phyloP scores from a whole-genome alignment of 2,113 vertebrate genomes.

The Camelus bactrianus region DNA sequence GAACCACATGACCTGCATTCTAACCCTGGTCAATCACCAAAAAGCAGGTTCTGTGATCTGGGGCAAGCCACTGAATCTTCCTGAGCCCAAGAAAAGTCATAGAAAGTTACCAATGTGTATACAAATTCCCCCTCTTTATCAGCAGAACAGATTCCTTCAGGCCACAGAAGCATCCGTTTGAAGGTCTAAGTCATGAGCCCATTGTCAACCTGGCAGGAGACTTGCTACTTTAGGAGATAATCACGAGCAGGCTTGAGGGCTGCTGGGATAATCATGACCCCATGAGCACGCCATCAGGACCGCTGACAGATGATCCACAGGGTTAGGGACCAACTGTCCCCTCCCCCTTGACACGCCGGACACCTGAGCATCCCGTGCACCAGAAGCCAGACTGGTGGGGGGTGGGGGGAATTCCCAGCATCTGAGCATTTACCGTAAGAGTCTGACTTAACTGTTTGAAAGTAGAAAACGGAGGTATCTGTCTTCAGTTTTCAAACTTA shows the following conservation, averaged over 20 bases:
- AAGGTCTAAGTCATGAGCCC: neutral
- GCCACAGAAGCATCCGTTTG: neutral
- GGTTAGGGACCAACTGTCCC: neutral
- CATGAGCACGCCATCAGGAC: neutral
- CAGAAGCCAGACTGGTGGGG: neutral
- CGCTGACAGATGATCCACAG: neutral
- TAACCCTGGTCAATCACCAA: neutral
- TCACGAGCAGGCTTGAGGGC: neutral
- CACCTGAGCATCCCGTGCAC: neutral
- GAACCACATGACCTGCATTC: neutral
- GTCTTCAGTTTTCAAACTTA: conserved; percentile 1
- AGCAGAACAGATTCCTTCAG: neutral
- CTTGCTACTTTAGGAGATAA: neutral
- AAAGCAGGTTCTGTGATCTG: neutral
- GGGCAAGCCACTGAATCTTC: neutral
- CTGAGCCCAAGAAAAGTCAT: neutral
- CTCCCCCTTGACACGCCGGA: neutral
- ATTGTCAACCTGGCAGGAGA: neutral
- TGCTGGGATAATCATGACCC: neutral
- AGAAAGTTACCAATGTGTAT: neutral
- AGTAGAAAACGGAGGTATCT: neutral
- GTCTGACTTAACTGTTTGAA: neutral
- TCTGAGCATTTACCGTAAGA: conserved; percentile 1
- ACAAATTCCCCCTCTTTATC: neutral
- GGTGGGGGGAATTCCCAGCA: neutral